Evolutionary conservation across 2,113 vertebrate genomes (phyloP), one percentile per base, ranked within the genome.

Genomic region (Taurulus bubalis): DNA sequence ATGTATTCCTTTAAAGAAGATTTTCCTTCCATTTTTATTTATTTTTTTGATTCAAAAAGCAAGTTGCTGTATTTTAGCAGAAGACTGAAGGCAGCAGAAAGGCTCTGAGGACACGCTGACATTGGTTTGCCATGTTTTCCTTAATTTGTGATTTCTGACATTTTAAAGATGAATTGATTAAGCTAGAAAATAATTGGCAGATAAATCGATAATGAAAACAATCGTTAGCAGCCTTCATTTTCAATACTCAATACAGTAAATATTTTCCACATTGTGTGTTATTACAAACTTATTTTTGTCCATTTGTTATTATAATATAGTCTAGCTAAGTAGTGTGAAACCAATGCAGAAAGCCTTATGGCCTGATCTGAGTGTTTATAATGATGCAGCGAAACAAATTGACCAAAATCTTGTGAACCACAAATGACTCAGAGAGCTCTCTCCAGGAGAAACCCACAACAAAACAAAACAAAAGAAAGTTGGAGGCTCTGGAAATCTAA

Each of bases 401-500:
- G 6, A 22, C 18, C 26, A 70, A 68, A 68, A 53, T 6, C 45
- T 11, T 71, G 9, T 58, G n/a, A 75, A 28, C 18, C 20, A 18
- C 60, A 88, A 67, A 77, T 78, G 15, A 30, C 30, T 12, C 6
- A 40, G 2, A 34, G 34, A 53, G 49, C 20, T 26, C n/a, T 20
- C 55, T 72, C 24, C 36, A 62, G 63, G 38, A 64, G 22, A 80
- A 64, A 68, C 58, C 26, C 51, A 45, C 60, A 51, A 79, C 34
- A 65, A 78, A 77, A 2, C 4, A 51, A 75, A 86, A 86, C 80
- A 85, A 90, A 88, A 75, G 66, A 88, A 83, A 87, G 64, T 70
- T 75, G 36, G 47, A 87, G 82, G 58, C 30, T 90, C 91, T 93
- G 90, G 84, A 91, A 93, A 91, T 85, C 84, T 79, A 85, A 93